These are phyloP conservation scores for Melangyna quadrimaculata DNA, from an alignment of 2,888 invertebrate genomes.

Conservation along the genomic window DNA sequence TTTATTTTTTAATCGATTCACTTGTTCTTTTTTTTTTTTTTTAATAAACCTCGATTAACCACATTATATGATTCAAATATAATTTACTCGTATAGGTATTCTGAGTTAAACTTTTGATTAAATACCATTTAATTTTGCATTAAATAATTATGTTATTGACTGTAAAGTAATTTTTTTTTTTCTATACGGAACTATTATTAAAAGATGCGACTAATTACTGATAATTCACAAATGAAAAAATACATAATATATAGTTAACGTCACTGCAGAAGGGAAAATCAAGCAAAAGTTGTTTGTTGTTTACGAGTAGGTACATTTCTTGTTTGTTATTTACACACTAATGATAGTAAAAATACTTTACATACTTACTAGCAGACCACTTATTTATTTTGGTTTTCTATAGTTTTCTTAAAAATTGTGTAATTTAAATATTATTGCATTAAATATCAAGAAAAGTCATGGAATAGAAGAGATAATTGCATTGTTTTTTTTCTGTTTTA, in stretches of 20 bases:
- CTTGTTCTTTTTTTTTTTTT: too few relatives aligned
- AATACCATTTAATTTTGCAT: neutral
- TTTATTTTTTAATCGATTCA: too few relatives aligned
- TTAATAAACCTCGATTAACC: too few relatives aligned
- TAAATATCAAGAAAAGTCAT: neutral
- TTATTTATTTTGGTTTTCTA: neutral
- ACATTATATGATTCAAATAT: too few relatives aligned
- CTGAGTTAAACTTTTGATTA: neutral
- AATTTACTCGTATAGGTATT: too few relatives aligned
- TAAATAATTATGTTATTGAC: neutral
- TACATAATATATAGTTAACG: neutral
- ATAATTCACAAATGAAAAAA: neutral
- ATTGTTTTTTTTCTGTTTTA: neutral
- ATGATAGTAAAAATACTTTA: neutral
- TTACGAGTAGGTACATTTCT: neutral
- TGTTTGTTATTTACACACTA: neutral
- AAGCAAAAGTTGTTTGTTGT: neutral
- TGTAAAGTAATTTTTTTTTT: neutral
- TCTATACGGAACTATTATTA: neutral
- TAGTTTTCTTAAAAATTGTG: neutral
- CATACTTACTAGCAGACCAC: neutral
- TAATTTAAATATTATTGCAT: neutral
- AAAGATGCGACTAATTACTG: neutral
- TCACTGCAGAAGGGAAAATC: neutral
- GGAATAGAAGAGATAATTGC: neutral